Evolutionary conservation across 2,797 vertebrate genomes (phyloP).

Genomic region (Enteromius treurensis): DNA sequence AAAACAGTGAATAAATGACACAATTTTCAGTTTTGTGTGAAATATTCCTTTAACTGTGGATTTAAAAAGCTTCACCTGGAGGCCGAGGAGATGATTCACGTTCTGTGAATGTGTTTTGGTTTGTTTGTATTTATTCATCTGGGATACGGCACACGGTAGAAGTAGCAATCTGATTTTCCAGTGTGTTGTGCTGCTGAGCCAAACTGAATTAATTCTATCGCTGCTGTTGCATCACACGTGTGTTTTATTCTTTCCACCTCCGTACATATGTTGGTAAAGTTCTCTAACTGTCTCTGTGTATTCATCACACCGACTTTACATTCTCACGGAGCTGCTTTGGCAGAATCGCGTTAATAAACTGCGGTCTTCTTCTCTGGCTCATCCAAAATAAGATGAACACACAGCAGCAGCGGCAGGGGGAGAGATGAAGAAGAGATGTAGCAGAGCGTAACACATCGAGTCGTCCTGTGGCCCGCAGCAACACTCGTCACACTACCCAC

Average conservation of each 20-base stretch:
- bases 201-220: conserved; percentile 3
- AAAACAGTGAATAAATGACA: not conserved
- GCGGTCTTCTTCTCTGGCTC: conserved; percentile 1
- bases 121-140: conserved; percentile 19
- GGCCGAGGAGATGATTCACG: conserved; percentile 36
- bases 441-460: conserved; percentile 34
- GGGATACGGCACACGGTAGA: not conserved
- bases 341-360: conserved; percentile 45
- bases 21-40: not conserved
- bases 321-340: conserved; percentile 31
- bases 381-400: conserved; percentile 9
- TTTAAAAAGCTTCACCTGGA: conserved; percentile 25
- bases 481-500: conserved; percentile 24
- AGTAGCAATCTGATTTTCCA: not conserved
- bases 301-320: conserved; percentile 17
- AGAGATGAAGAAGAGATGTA: conserved; percentile 42
- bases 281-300: conserved; percentile 18
- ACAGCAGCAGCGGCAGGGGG: conserved; percentile 16
- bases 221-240: not conserved
- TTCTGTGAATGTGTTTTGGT: conserved; percentile 11
- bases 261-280: not conserved
- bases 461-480: conserved; percentile 43
- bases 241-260: conserved; percentile 1
- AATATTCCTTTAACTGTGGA: conserved; percentile 7
- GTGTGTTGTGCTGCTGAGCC: not conserved